A percentile compares a stretch with the other conserved stretches of the same genome.
Evolutionary conservation across 2,113 vertebrate genomes (phyloP).

Genomic region (Callipepla californica): DNA sequence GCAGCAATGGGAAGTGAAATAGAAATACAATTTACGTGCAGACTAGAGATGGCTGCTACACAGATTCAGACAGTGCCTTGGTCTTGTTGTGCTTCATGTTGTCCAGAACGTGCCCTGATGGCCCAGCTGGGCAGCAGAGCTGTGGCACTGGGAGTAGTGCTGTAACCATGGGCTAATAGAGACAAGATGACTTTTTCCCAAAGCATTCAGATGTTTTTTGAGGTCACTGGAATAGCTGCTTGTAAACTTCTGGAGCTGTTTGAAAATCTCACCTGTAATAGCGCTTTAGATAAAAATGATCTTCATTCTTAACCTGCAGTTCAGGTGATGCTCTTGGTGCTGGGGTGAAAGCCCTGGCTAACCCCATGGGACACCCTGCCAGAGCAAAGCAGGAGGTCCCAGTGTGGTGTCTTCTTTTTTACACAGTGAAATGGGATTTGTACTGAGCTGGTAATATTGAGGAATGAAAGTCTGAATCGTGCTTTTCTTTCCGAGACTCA

Average conservation of each 20-base stretch:
- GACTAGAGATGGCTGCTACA: background rate
- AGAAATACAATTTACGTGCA: background rate
- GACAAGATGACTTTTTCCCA: background rate
- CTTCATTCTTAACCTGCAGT: background rate
- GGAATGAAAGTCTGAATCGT: background rate
- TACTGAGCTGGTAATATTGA: background rate
- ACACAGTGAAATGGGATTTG: background rate
- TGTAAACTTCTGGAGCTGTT: background rate
- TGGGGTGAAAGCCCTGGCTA: background rate
- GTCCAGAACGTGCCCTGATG: background rate
- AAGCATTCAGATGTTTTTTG: background rate
- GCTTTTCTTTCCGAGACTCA: conserved; percentile 6
- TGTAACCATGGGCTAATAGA: background rate
- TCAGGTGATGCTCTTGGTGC: background rate
- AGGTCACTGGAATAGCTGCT: background rate
- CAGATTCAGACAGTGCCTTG: background rate
- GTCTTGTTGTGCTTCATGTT: background rate
- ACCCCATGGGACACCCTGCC: background rate
- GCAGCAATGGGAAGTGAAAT: conserved; percentile 23
- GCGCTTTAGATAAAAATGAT: background rate
- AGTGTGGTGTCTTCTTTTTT: background rate
- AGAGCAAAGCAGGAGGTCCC: background rate
- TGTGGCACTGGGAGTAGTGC: background rate
- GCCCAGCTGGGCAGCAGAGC: fast-evolving
- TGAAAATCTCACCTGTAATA: background rate